Percentiles rank a stretch among this genome's conserved stretches.
Conservation (phyloP, 2,888 invertebrate genomes). For the Pachliopta kotzebuea region DNA sequence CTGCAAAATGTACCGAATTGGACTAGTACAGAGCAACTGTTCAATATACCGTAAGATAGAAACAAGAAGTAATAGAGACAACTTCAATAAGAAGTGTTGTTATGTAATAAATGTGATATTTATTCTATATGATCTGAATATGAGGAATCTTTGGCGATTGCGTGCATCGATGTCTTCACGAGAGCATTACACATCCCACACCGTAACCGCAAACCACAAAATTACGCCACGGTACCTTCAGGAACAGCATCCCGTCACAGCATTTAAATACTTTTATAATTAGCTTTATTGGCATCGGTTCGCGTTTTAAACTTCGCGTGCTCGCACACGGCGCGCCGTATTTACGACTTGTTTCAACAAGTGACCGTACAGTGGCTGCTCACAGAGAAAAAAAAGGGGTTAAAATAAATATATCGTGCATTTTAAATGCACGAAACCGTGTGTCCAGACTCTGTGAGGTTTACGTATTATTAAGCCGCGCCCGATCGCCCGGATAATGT, state of each 20-base stretch:
- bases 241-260: conserved; percentile 39
- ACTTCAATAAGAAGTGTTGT: not conserved
- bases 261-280: conserved; percentile 57
- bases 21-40: too few relatives aligned
- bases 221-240: conserved; percentile 39
- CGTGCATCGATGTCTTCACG: conserved; percentile 3
- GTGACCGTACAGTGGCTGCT: conserved; percentile 14
- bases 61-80: too few relatives aligned
- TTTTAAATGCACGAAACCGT: conserved; percentile 27
- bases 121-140: not conserved
- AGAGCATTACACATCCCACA: conserved; percentile 7
- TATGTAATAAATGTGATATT: not conserved
- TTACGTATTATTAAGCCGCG: conserved; percentile 20
- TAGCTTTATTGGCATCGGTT: conserved; percentile 54
- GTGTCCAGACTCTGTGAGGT: conserved; percentile 12
- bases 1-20: too few relatives aligned
- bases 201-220: conserved; percentile 10
- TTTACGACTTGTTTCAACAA: conserved; percentile 31
- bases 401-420: conserved; percentile 19
- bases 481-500: conserved; percentile 22
- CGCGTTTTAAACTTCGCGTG: conserved; percentile 45
- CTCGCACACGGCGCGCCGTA: conserved; percentile 30
- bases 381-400: conserved; percentile 1
- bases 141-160: not conserved
- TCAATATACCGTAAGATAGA: too few relatives aligned